phyloP scores from a whole-genome alignment of 64 coral and sea anemone genomes.

The Platygyra sinensis region DNA sequence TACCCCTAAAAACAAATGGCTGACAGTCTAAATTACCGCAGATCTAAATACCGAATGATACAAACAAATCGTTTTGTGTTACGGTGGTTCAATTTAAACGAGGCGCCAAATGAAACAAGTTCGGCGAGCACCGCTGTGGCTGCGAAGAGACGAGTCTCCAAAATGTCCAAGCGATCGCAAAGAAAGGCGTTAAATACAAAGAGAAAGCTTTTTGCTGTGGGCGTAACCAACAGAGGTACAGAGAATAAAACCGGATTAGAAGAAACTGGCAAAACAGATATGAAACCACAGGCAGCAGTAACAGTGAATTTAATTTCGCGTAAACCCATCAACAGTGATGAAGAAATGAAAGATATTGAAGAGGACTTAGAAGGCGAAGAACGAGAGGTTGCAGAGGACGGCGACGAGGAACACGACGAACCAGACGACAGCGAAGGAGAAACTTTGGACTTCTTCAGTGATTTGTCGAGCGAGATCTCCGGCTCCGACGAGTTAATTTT shows the following conservation, averaged over 20 bases:
- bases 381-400: background rate
- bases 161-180: constrained; percentile 41
- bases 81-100: constrained; percentile 35
- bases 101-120: constrained; percentile 19
- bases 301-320: constrained; percentile 64
- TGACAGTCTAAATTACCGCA: constrained; percentile 24
- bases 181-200: constrained; percentile 35
- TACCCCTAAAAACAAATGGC: constrained; percentile 41
- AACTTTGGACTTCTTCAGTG: constrained; percentile 27
- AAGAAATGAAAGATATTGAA: constrained; percentile 15
- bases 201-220: constrained; percentile 12
- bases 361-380: constrained; percentile 19
- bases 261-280: background rate
- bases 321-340: constrained; percentile 23
- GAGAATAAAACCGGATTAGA: constrained; percentile 42
- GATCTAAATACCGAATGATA: constrained; percentile 12
- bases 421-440: background rate
- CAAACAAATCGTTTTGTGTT: constrained; percentile 37
- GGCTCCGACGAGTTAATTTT: constrained; percentile 33
- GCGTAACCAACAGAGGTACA: constrained; percentile 8
- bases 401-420: background rate
- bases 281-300: constrained; percentile 35
- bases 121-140: background rate
- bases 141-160: background rate
- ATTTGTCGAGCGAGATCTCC: constrained; percentile 29